A percentile compares a stretch with the other conserved stretches of the same genome.
These are phyloP conservation scores for Ianthella basta DNA, from an alignment of 37 sponge, comb jelly and placozoan species.

Conservation along the genomic window DNA sequence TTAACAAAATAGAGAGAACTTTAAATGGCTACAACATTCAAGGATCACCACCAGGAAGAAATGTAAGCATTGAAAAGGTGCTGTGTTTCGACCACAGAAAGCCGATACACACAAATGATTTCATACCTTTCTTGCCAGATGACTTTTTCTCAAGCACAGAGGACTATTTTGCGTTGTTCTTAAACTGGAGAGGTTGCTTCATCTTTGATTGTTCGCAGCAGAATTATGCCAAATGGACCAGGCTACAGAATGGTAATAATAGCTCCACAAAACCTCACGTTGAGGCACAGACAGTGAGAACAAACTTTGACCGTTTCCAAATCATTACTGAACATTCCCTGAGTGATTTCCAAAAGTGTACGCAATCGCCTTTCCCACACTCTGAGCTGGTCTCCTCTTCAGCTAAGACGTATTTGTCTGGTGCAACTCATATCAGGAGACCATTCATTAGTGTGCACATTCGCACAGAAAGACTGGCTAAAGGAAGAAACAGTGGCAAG, in stretches of 20 bases:
- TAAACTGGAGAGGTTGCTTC: slow-evolving; percentile 24
- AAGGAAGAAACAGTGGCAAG: neutral
- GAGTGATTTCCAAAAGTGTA: neutral
- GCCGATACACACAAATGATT: neutral
- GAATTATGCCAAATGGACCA: neutral
- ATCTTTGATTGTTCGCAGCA: slow-evolving; percentile 9
- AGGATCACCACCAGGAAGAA: neutral
- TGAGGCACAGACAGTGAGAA: no score
- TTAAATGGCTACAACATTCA: neutral
- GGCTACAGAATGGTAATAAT: no score
- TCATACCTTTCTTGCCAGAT: neutral
- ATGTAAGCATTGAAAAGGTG: neutral
- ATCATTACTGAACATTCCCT: neutral
- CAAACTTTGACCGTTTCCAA: neutral
- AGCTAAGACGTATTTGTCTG: neutral
- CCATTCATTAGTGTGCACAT: slow-evolving; percentile 45
- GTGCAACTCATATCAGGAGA: neutral
- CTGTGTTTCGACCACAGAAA: neutral
- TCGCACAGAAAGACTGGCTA: slow-evolving; percentile 40
- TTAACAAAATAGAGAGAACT: neutral
- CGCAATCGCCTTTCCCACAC: slow-evolving; percentile 1
- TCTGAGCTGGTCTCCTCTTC: neutral
- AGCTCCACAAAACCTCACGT: neutral
- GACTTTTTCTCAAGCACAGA: neutral
- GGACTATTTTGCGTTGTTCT: neutral